Evolutionary conservation across 2,113 vertebrate species (phyloP), one percentile per base, ranked within the genome.

Genomic region (Eolophus roseicapilla): DNA sequence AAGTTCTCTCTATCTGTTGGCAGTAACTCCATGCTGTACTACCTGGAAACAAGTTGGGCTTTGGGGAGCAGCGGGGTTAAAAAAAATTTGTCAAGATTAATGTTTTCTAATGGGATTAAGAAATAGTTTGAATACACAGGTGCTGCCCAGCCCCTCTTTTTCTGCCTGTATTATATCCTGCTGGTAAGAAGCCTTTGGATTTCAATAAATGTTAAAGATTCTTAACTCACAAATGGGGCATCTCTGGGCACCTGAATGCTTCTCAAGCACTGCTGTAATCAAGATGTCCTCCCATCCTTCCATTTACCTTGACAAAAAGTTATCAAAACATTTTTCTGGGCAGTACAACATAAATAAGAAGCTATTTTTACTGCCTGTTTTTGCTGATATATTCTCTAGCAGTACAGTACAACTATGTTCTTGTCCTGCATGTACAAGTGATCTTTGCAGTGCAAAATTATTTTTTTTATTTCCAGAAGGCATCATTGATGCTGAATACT

Each of bases 41-140:
- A 29, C 31, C 64, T 15, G 21, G 52, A 75, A 83, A 75, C 7
- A 35, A n/a, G 5, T 2, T 57, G 11, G 16, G 53, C 9, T 63
- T 31, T 0, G 1, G 18, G 52, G 23, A 74, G 9, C 67, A 68
- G 7, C 0, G 0, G 15, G 6, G 27, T 41, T n/a, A 64, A 64
- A 65, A 68, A 27, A 35, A n/a, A 13, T 12, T 55, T 39, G 23
- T 41, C 21, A 50, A 76, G 43, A 44, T 24, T 21, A 3, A 37
- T 11, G 39, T 35, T 81, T 86, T 69, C 57, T 70, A 50, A 49
- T 17, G 5, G 33, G 39, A 76, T 64, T 33, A 65, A 64, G 39
- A 81, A 85, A 47, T 23, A 5, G 25, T 35, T 80, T n/a, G 39
- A 43, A 64, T 8, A 75, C 5, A 33, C 8, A 81, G 37, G 24